A percentile compares a stretch with the other conserved stretches of the same genome.
These are phyloP conservation scores for Chaetogeoica ovagalla DNA, from an alignment of 2,888 invertebrate genomes.

Conservation along the genomic window DNA sequence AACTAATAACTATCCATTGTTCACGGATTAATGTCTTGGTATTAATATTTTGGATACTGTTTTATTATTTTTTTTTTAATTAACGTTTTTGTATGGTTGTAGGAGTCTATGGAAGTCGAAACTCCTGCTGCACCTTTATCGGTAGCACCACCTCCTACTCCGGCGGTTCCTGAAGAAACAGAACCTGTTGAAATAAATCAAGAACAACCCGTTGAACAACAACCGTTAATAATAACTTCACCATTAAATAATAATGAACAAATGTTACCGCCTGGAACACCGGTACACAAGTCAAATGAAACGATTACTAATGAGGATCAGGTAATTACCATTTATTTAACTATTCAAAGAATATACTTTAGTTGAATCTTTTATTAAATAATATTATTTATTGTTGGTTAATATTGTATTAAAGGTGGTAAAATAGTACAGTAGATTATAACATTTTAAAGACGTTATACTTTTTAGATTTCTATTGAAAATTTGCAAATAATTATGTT, in stretches of 20 bases:
- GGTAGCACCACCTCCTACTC: conserved; percentile 46
- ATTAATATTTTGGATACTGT: too few relatives aligned
- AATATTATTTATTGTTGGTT: too few relatives aligned
- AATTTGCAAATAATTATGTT: background rate
- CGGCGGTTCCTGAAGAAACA: conserved; percentile 36
- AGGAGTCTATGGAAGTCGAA: conserved; percentile 48
- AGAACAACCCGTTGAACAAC: conserved; percentile 15
- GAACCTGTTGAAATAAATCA: conserved; percentile 24
- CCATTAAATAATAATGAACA: conserved; percentile 36
- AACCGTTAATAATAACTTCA: conserved; percentile 27
- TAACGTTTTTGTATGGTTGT: background rate
- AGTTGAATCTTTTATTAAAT: too few relatives aligned
- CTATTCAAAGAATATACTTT: background rate
- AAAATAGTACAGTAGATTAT: too few relatives aligned
- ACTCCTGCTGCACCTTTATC: conserved; percentile 22
- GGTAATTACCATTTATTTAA: conserved; percentile 12
- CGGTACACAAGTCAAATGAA: conserved; percentile 16
- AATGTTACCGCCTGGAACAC: conserved; percentile 48
- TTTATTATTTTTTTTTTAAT: background rate
- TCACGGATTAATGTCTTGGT: too few relatives aligned
- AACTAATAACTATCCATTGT: too few relatives aligned
- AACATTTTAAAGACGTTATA: too few relatives aligned
- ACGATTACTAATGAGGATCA: conserved; percentile 31
- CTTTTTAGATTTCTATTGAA: too few relatives aligned
- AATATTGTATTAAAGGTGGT: too few relatives aligned